Base-by-base conservation (phyloP, 2,113 vertebrate species). In the Acanthochromis polyacanthus region DNA sequence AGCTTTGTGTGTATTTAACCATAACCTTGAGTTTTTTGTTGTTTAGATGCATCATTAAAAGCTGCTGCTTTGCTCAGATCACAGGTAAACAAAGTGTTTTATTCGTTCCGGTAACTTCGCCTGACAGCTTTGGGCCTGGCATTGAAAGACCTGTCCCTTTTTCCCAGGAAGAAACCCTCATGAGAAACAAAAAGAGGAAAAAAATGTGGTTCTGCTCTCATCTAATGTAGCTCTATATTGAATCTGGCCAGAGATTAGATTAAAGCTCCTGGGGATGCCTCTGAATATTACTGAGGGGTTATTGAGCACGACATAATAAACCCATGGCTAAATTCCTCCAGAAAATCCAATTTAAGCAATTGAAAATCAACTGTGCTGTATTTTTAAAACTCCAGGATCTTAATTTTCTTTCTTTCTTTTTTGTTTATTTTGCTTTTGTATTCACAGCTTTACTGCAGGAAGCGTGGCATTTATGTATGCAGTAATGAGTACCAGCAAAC, bases 161-260 rank as follows among this genome's bases (percentile, higher is more conserved):
- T 66, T 20, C 56, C 55, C 45, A 53, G 17, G 40, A 68, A 16
- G 5, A 59, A 75, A 71, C n/a, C 78, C 22, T 71, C 48, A 32
- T 56, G 58, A 65, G 40, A 71, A 36, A n/a, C n/a, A 36, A 36
- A 6, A 36, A 60, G 52, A 77, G 36, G 23, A 78, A 80, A 75
- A 48, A 85, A 80, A 43, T 61, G 50, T 72, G 19, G 8, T 11
- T 71, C 32, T 74, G 75, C 71, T 75, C 78, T 65, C 38, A 71
- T 82, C 17, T 75, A 53, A 64, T 52, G 59, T 75, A 59, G 62
- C 4, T 46, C 60, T 59, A 43, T 68, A 82, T 78, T 83, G 43
- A 88, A 83, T 83, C 64, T 70, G 43, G 62, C 40, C 64, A 43
- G 48, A 75, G 75, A 86, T 83, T 79, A 71, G 36, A 78, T 88